A percentile compares a stretch with the other conserved stretches of the same genome.
These are phyloP conservation scores for Megaceryle alcyon DNA, from an alignment of 2,797 vertebrate species.

Conservation along the genomic window DNA sequence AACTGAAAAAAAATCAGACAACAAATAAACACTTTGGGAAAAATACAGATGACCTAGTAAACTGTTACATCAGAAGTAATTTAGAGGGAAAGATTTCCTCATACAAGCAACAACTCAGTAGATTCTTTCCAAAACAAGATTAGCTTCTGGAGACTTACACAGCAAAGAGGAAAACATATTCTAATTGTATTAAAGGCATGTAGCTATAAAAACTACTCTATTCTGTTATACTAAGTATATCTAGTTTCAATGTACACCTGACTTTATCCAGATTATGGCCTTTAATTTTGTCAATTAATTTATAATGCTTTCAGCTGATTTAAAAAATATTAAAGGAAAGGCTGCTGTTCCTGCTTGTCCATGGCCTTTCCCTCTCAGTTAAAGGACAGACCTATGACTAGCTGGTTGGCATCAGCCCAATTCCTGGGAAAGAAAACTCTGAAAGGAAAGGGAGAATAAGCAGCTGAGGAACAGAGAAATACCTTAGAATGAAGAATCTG, in stretches of 20 bases:
- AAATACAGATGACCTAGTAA: constrained; percentile 18
- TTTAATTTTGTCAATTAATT: background rate
- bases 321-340: background rate
- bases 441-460: background rate
- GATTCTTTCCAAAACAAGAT: background rate
- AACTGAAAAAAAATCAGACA: background rate
- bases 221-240: background rate
- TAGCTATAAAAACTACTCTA: background rate
- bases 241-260: background rate
- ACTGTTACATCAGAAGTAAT: background rate
- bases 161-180: background rate
- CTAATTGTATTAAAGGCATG: background rate
- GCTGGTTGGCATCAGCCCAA: background rate
- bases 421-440: background rate
- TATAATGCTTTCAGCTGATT: background rate
- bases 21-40: background rate
- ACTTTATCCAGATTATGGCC: background rate
- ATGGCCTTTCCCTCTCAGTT: background rate
- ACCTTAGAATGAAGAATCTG: background rate
- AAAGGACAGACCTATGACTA: background rate
- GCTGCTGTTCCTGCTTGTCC: background rate
- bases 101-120: background rate
- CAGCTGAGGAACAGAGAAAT: background rate
- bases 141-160: background rate
- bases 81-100: background rate